Evolutionary conservation across 2,113 vertebrate species (phyloP), one percentile per base, ranked within the genome.

Genomic region (Halichoerus grypus): DNA sequence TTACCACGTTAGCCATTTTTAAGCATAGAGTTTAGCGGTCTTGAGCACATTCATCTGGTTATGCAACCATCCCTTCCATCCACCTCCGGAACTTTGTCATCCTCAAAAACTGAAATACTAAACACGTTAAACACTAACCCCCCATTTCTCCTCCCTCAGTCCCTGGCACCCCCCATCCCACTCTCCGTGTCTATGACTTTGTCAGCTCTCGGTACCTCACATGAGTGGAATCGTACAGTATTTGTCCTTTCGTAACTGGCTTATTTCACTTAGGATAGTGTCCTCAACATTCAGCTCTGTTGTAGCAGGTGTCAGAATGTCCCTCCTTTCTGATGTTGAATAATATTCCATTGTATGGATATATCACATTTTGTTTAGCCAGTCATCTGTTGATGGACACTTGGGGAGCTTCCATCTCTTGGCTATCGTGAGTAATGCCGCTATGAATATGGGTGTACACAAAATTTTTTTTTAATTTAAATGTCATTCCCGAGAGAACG

Each of bases 81-180:
- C 7, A 3, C 51, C 83, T 84, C 24, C 59, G 42, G 76, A 79
- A 12, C 42, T 0, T 19, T 33, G 69, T 57, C 46, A 15, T 31
- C 67, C 53, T 72, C 55, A 36, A 26, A 91, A 18, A 5, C 21
- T 4, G 33, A 31, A 77, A 55, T 21, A 36, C 69, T 51, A 2
- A 21, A 7, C 15, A 24, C 28, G 33, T 49, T 49, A 72, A 36
- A 28, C 53, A 26, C 16, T 15, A 65, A 33, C 19, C 33, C 5
- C 33, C 13, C 3, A 3, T 3, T 3, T 28, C 15, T 2, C 2
- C 6, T 18, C 3, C 18, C 28, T 12, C 57, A 28, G 8, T 12
- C 46, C 24, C 74, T 15, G 31, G 59, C 1, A 39, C 16, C 65
- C 13, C 24, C 31, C 36, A 13, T 24, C 57, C 22, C 28, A 19